Evolutionary conservation across 2,113 vertebrate species (phyloP).

Genomic region (Amblyopsis rosae): DNA sequence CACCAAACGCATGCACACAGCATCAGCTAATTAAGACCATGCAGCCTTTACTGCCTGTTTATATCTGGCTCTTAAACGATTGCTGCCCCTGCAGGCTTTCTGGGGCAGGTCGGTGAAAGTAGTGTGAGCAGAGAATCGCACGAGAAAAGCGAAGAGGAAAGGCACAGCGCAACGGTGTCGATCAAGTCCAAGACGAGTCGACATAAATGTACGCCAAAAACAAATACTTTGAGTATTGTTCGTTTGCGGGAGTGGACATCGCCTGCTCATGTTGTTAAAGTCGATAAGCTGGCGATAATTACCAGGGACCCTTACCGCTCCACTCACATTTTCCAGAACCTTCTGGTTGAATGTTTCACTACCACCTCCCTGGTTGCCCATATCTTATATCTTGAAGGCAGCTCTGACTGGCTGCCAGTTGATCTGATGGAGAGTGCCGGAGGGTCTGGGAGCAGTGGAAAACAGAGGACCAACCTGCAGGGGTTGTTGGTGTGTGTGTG

Average conservation of each 20-base stretch:
- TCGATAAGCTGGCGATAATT: constrained; percentile 67
- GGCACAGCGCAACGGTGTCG: no score
- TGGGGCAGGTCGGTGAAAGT: constrained; percentile 33
- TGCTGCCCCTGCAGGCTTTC: constrained; percentile 45
- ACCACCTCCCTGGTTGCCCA: constrained; percentile 18
- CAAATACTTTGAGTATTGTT: no score
- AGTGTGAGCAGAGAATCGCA: background rate
- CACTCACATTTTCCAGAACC: constrained; percentile 65
- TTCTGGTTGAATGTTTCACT: constrained; percentile 21
- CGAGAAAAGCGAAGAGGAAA: constrained; percentile 6
- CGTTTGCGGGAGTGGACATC: constrained; percentile 39
- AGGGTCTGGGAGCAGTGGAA: constrained; percentile 9
- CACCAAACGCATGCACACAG: constrained; percentile 46
- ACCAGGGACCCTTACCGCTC: constrained; percentile 54
- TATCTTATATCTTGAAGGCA: no score
- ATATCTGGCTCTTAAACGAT: constrained; percentile 59
- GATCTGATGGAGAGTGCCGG: no score
- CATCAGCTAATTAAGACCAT: constrained; percentile 67
- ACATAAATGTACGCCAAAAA: no score
- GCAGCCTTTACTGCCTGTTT: constrained; percentile 66
- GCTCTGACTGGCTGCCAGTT: no score
- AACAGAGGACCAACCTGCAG: background rate
- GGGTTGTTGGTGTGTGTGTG: constrained; percentile 37
- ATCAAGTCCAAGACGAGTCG: no score
- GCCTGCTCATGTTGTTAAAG: constrained; percentile 50